Conservation (phyloP, 1,140 invertebrate species). For the Pseudomyrmex sp. region DNA sequence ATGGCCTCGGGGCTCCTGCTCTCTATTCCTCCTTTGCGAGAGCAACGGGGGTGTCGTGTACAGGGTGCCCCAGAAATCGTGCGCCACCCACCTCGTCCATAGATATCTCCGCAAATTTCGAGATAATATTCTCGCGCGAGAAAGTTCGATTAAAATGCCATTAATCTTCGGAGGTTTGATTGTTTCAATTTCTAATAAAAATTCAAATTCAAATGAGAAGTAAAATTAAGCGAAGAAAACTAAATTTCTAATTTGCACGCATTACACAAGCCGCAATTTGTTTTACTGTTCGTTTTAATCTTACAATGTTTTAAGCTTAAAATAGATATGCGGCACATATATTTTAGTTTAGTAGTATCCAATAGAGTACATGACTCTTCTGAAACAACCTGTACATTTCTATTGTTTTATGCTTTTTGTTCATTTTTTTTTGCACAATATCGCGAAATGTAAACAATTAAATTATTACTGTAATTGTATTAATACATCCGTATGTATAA, state of each 20-base stretch:
- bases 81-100: neutral
- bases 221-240: neutral
- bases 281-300: neutral
- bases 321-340: neutral
- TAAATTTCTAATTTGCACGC: neutral
- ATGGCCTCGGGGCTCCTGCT: conserved; percentile 79
- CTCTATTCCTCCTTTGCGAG: conserved; percentile 64
- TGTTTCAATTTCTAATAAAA: neutral
- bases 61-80: conserved; percentile 28
- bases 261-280: neutral
- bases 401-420: conserved; percentile 29
- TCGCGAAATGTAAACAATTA: conserved; percentile 76
- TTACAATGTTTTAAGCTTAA: too few relatives aligned
- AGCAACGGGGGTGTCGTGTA: conserved; percentile 27
- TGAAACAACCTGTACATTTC: conserved; percentile 31
- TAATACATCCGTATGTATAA: too few relatives aligned
- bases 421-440: conserved; percentile 41
- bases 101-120: neutral
- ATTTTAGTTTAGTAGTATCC: neutral
- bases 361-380: neutral
- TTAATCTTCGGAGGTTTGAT: neutral
- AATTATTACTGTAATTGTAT: conserved; percentile 63
- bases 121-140: neutral
- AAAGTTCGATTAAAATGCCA: neutral
- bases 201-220: neutral